phyloP scores from a whole-genome alignment of 2,888 invertebrate genomes.

The Mythimna vitellina region DNA sequence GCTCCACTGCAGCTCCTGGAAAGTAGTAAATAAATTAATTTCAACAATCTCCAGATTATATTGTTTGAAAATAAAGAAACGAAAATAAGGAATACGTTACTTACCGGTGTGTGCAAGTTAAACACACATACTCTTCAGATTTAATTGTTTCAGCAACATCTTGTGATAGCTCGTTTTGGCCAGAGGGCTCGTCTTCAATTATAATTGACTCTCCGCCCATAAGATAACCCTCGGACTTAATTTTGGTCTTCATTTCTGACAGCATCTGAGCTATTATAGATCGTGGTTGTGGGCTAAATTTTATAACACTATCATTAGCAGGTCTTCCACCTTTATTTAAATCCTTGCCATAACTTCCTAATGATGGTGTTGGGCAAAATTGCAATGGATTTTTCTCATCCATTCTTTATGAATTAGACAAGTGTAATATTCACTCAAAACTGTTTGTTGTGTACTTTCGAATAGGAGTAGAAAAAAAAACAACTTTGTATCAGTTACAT shows the following conservation, averaged over 20 bases:
- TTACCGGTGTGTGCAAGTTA: constrained; percentile 54
- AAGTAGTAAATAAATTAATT: constrained; percentile 34
- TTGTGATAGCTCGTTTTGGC: constrained; percentile 25
- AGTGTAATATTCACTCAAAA: neutral
- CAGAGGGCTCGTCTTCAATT: constrained; percentile 31
- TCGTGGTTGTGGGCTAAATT: constrained; percentile 79
- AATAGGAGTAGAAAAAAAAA: neutral
- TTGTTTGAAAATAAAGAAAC: neutral
- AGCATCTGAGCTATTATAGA: constrained; percentile 81
- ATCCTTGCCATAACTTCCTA: constrained; percentile 23
- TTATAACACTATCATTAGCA: constrained; percentile 67
- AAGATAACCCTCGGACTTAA: neutral
- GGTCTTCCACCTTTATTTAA: constrained; percentile 79
- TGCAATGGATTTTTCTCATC: constrained; percentile 75
- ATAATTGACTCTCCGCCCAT: neutral
- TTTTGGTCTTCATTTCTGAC: constrained; percentile 63
- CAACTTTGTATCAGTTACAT: neutral
- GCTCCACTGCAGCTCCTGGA: constrained; percentile 81
- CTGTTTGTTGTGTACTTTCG: neutral
- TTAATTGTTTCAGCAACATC: constrained; percentile 25
- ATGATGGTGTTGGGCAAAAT: constrained; percentile 31
- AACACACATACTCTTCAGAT: constrained; percentile 35
- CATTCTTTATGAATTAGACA: constrained; percentile 27
- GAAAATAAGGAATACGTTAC: neutral
- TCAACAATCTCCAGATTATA: neutral